These are phyloP conservation scores for Strix aluco DNA, from an alignment of 2,113 vertebrate genomes.

Conservation along the genomic window DNA sequence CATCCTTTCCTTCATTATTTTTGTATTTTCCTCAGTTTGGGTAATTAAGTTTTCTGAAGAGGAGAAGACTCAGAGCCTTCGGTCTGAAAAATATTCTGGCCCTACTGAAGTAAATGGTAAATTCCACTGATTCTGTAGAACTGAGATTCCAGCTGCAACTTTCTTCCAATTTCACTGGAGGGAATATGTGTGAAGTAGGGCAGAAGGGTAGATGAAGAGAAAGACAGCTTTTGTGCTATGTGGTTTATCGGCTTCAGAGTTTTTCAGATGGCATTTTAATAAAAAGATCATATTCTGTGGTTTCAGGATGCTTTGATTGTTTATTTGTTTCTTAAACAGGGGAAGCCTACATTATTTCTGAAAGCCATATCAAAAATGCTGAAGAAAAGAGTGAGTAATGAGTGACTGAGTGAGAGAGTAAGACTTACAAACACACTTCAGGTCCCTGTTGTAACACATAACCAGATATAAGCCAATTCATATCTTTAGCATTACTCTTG, in stretches of 20 bases:
- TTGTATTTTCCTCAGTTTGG: not conserved
- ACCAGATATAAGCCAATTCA: not conserved
- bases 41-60: not conserved
- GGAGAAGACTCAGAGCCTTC: not conserved
- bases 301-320: not conserved
- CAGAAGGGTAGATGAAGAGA: not conserved
- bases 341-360: not conserved
- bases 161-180: not conserved
- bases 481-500: not conserved
- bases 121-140: not conserved
- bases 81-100: not conserved
- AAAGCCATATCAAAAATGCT: not conserved
- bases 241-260: not conserved
- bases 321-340: not conserved
- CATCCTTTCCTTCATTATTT: not conserved
- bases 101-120: not conserved
- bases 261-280: not conserved
- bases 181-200: not conserved
- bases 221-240: not conserved
- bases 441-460: not conserved
- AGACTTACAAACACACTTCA: not conserved
- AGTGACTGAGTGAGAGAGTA: not conserved
- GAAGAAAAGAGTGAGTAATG: not conserved
- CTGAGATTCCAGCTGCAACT: not conserved
- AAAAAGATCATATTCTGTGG: not conserved